Base-by-base conservation (phyloP, 2,797 vertebrate species). In the Calcarius lapponicus region DNA sequence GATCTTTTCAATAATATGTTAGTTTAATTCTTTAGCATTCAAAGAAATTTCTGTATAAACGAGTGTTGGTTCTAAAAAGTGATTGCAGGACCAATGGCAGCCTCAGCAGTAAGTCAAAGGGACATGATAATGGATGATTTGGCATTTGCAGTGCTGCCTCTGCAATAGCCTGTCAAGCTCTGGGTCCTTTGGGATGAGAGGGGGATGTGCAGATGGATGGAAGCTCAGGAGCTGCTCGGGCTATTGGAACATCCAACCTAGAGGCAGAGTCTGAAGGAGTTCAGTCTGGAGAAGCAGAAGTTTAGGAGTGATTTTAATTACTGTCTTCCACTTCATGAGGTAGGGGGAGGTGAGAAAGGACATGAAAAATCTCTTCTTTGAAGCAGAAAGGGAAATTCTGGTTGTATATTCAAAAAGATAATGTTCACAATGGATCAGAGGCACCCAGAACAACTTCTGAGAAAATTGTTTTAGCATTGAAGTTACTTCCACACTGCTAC, bases 201-300 rank as follows among this genome's bases (percentile, higher is more conserved):
- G 16, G 42, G 47, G 47, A 20, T 47, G 24, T 58, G 82, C 65
- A 51, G 67, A 40, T 7, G 50, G 53, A 9, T 54, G 51, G 40
- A 31, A 51, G 9, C 38, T 80, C 75, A 80, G 53, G 19, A 74
- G 45, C 11, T 84, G 56, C 51, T 58, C 0, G 0, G 13, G 8
- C 5, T 5, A 0, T 20, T 56, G 74, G 26, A 76, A 7, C 32
- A 85, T 32, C 53, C 64, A 54, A 7, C 1, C 1, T 0, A 54
- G 45, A 87, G 54, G 14, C 43, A 73, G 48, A 75, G 45, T 4
- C 34, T 42, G 62, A 43, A 38, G 32, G 38, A 79, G 24, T 19
- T 81, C 43, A 66, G 24, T n/a, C 24, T 79, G 43, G 17, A 62
- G 54, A 71, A 87, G 12, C 5, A 1, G 38, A 71, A 34, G 6